These are phyloP conservation scores for Caenorhabditis uteleia DNA, from an alignment of 2,888 invertebrate species.

Conservation along the genomic window DNA sequence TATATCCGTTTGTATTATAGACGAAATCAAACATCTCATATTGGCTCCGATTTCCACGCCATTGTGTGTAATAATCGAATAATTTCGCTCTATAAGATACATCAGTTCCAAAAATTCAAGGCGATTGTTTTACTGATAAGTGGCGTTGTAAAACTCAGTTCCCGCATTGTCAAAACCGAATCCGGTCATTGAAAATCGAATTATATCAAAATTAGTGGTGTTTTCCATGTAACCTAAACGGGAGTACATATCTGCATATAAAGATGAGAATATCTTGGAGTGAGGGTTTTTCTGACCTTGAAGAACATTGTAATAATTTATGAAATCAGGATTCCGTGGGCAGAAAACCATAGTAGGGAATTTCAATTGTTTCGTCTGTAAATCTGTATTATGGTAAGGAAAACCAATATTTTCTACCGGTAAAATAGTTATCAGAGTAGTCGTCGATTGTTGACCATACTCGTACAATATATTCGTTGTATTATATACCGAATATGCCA, in stretches of 20 bases:
- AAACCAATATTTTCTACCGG: slow-evolving; percentile 18
- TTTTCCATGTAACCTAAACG: slow-evolving; percentile 30
- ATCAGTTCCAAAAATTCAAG: not conserved
- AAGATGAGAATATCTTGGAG: not conserved
- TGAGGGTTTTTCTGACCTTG: slow-evolving; percentile 20
- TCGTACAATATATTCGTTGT: slow-evolving; percentile 34
- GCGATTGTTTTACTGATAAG: slow-evolving; percentile 15
- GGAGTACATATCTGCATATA: slow-evolving; percentile 31
- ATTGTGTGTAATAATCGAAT: slow-evolving; percentile 13
- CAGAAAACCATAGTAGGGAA: slow-evolving; percentile 47
- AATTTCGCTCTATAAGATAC: slow-evolving; percentile 12
- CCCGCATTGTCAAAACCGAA: slow-evolving; percentile 30
- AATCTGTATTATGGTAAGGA: not conserved
- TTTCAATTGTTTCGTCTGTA: slow-evolving; percentile 23
- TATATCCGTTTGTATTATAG: slow-evolving; percentile 33
- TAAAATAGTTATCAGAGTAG: slow-evolving; percentile 38
- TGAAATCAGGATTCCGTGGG: slow-evolving; percentile 41
- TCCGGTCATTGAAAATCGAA: slow-evolving; percentile 36
- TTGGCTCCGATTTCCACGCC: slow-evolving; percentile 34
- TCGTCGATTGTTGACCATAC: slow-evolving; percentile 38
- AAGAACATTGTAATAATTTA: slow-evolving; percentile 39
- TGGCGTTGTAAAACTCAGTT: slow-evolving; percentile 24
- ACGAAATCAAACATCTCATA: slow-evolving; percentile 45
- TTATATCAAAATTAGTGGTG: slow-evolving; percentile 22
- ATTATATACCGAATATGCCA: slow-evolving; percentile 33